A percentile compares a stretch with the other conserved stretches of the same genome.
Conservation (phyloP, 2,113 vertebrate species). For the Gavialis gangeticus region DNA sequence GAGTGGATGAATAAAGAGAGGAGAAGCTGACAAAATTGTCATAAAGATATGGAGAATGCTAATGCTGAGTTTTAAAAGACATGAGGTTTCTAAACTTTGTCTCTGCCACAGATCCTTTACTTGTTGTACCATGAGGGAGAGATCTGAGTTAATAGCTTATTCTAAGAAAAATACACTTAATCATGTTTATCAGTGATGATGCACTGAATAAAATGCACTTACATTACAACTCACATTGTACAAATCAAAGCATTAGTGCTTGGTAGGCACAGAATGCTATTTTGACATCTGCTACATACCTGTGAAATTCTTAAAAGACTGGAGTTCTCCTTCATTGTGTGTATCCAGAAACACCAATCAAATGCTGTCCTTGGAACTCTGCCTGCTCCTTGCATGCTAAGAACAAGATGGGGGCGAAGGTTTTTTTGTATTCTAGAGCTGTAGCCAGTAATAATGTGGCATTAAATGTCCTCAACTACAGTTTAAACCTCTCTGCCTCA, state of each 20-base stretch:
- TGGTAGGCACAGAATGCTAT: neutral
- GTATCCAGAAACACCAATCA: neutral
- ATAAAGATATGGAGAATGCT: neutral
- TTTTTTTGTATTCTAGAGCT: neutral
- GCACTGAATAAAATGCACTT: neutral
- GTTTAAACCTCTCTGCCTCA: neutral
- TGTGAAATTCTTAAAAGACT: neutral
- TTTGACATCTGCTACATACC: neutral
- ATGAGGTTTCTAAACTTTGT: neutral
- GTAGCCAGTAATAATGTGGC: neutral
- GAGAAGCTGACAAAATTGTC: neutral
- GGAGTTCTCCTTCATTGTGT: neutral
- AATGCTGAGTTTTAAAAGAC: neutral
- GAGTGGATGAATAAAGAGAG: neutral
- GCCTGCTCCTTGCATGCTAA: neutral
- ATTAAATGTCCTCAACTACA: neutral
- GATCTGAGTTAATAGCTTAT: neutral
- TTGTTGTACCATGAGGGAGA: neutral
- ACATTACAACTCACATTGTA: neutral
- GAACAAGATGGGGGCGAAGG: rapidly evolving
- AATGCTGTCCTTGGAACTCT: neutral
- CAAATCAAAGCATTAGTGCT: neutral
- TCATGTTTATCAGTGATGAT: neutral
- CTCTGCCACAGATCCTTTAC: neutral
- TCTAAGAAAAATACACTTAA: neutral